Evolutionary conservation across 2,113 vertebrate species (phyloP), one percentile per base, ranked within the genome.

Genomic region (Lepisosteus osseus): DNA sequence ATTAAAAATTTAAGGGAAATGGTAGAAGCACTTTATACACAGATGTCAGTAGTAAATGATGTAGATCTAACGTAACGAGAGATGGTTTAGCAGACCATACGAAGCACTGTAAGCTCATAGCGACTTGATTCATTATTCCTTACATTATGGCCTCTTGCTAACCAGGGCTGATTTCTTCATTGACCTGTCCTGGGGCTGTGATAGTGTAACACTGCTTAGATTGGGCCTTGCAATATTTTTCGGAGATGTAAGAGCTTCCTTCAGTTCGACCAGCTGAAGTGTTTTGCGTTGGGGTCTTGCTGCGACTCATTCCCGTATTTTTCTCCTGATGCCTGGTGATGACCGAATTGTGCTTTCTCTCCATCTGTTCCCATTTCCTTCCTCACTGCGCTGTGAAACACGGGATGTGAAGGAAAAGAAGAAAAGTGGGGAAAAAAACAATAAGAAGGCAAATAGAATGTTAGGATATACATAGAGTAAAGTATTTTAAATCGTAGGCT

Each of bases 111-210:
- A 29, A 29, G 29, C 29, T 29, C 29, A 29, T 29, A 29, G 29
- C 29, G 29, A 29, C 9, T 51, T 51, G 1, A 6, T 51, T 51
- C 47, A 51, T 51, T 51, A 6, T 51, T 51, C 44, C 73, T 40
- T 29, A 59, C 56, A 65, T 76, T 70, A 66, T 69, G 61, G 54
- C 13, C 68, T 59, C 44, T 14, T 67, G 61, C 74, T 78, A 77
- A 80, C 76, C 76, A 77, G 68, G 51, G 51, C 40, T 59, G 74
- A 68, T 73, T 69, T 57, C 54, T 14, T 64, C 65, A 59, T 59
- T 75, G 56, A 54, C 14, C 8, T 41, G 65, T 1, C 47, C 47
- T 6, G 5, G 5, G 12, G 64, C n/a, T 61, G 74, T 11, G n/a
- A 65, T 57, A 17, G 47, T 63, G 41, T 5, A 68, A 45, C 54